Conservation (phyloP, 2,888 invertebrate genomes). For the Trichogramma dendrolimi region DNA sequence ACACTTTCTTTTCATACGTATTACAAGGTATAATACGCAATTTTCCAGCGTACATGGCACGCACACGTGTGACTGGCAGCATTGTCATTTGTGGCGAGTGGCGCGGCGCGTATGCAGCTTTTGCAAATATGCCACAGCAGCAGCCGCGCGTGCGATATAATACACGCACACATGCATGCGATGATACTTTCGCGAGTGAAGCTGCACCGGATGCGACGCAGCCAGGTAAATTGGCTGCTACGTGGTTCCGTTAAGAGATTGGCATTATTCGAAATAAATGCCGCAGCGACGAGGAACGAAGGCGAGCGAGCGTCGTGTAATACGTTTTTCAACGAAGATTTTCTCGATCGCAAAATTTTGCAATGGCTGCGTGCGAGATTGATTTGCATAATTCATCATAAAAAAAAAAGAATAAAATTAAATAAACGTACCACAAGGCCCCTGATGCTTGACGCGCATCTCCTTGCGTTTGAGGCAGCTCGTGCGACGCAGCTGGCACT, state of each 20-base stretch:
- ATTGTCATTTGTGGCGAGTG: constrained; percentile 7
- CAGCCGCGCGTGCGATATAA: background rate
- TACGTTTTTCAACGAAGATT: background rate
- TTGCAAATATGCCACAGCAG: no score
- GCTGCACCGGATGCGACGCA: background rate
- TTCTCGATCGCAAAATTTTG: background rate
- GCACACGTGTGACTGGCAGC: constrained; percentile 3
- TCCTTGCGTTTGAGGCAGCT: constrained; percentile 72
- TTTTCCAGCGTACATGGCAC: background rate
- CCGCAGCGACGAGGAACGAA: no score
- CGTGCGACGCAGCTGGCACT: constrained; percentile 74
- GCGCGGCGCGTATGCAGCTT: background rate
- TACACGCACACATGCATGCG: no score
- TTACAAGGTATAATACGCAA: background rate
- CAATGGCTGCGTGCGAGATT: background rate
- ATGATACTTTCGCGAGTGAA: constrained; percentile 2
- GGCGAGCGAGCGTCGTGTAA: no score
- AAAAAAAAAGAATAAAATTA: background rate
- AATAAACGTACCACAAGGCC: constrained; percentile 72
- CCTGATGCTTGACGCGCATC: constrained; percentile 68
- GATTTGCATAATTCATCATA: background rate
- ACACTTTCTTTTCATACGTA: no score
- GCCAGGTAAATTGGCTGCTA: constrained; percentile 10
- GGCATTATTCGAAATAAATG: background rate
- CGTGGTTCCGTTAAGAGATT: constrained; percentile 18